Conservation (phyloP, 2,113 vertebrate genomes). For the Laticauda laticaudata region DNA sequence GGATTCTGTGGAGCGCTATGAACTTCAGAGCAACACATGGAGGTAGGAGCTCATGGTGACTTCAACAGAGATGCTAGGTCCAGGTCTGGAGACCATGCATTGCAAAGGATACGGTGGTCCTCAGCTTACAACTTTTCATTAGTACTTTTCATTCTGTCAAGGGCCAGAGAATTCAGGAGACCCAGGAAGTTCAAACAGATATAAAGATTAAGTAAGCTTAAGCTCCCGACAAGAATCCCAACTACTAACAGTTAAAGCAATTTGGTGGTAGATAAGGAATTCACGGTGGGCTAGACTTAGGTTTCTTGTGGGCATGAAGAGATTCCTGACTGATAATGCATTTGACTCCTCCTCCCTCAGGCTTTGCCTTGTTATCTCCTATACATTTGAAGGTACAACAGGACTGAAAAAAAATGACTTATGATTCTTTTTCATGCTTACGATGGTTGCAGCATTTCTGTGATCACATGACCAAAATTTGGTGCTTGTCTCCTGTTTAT, state of each 20-base stretch:
- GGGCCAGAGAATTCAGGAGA: background rate
- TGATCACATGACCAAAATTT: background rate
- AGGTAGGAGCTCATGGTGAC: conserved; percentile 65
- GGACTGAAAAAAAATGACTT: background rate
- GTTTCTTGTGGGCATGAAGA: background rate
- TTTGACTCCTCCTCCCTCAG: background rate
- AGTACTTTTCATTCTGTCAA: background rate
- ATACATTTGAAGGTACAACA: background rate
- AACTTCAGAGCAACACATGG: conserved; percentile 69
- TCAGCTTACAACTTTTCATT: background rate
- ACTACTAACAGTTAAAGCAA: background rate
- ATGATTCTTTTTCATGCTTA: background rate
- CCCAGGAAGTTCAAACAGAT: background rate
- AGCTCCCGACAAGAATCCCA: background rate
- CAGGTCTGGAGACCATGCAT: background rate
- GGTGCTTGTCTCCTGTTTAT: background rate
- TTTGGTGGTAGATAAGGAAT: background rate
- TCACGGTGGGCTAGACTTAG: background rate
- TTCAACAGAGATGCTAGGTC: background rate
- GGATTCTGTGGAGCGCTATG: conserved; percentile 72
- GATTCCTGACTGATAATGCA: background rate
- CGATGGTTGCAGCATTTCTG: background rate
- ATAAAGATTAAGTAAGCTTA: background rate
- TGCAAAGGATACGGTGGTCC: background rate
- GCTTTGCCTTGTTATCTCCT: background rate